phyloP scores from a whole-genome alignment of 2,888 invertebrate genomes.

The Eubasilissa splendida region DNA sequence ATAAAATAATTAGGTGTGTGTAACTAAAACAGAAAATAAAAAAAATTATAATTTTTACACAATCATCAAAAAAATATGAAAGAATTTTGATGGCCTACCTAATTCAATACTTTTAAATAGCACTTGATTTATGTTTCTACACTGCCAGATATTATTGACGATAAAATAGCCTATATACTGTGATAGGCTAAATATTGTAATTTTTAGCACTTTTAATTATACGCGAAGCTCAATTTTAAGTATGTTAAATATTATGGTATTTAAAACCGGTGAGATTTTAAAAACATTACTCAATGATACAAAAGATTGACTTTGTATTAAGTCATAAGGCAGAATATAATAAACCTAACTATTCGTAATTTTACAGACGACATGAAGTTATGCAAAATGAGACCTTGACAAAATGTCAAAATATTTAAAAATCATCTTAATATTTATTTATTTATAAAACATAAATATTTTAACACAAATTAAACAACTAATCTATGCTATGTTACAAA shows the following conservation, averaged over 20 bases:
- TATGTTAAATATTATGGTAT: no score
- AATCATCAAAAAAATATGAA: no score
- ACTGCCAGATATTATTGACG: background rate
- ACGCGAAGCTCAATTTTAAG: no score
- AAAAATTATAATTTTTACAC: no score
- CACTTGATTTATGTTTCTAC: background rate
- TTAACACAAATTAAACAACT: background rate
- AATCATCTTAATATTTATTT: slow-evolving; percentile 1
- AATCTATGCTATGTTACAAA: slow-evolving; percentile 36
- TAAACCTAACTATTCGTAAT: background rate
- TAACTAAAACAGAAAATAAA: no score
- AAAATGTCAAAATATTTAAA: background rate
- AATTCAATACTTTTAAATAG: background rate
- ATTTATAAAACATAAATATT: slow-evolving; percentile 27
- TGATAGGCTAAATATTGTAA: no score
- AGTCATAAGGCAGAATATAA: slow-evolving; percentile 43
- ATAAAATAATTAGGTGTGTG: no score
- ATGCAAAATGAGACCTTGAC: background rate
- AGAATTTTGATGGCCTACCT: no score
- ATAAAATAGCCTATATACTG: background rate
- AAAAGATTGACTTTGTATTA: background rate
- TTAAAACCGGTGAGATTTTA: no score
- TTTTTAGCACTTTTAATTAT: no score
- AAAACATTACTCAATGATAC: no score
- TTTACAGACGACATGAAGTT: slow-evolving; percentile 4